Percentiles rank a stretch among this genome's conserved stretches.
phyloP scores from a whole-genome alignment of 2,888 invertebrate genomes.

The Capitulum mitella region DNA sequence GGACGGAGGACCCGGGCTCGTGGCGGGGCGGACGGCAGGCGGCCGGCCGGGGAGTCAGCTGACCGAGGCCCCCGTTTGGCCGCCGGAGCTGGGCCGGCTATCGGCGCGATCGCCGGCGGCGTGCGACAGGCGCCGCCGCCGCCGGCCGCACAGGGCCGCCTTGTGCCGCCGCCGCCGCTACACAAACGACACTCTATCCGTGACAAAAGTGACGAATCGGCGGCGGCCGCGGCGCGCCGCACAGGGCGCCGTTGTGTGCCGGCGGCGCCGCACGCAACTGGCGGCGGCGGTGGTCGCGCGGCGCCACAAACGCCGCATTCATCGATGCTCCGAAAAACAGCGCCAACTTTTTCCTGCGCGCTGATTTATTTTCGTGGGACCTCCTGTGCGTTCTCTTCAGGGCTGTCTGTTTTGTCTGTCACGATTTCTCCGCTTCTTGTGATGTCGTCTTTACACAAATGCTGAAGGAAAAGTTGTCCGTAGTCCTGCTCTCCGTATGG shows the following conservation, averaged over 20 bases:
- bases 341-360: background rate
- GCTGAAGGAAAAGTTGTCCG: too few species aligned
- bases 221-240: background rate
- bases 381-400: background rate
- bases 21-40: too few species aligned
- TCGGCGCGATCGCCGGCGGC: too few species aligned
- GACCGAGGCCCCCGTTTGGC: too few species aligned
- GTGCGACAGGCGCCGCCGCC: background rate
- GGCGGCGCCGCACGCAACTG: conserved; percentile 4
- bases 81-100: too few species aligned
- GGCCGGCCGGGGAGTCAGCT: too few species aligned
- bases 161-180: background rate
- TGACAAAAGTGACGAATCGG: conserved; percentile 20
- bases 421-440: background rate
- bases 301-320: conserved; percentile 16
- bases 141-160: background rate
- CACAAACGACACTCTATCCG: conserved; percentile 15
- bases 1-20: too few species aligned
- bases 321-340: background rate
- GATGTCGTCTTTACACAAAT: background rate
- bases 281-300: conserved; percentile 21
- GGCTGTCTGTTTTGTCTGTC: background rate
- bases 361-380: conserved; percentile 10
- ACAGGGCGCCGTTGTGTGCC: background rate
- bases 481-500: too few species aligned